phyloP scores from a whole-genome alignment of 2,113 vertebrate genomes.

The Misgurnus anguillicaudatus region DNA sequence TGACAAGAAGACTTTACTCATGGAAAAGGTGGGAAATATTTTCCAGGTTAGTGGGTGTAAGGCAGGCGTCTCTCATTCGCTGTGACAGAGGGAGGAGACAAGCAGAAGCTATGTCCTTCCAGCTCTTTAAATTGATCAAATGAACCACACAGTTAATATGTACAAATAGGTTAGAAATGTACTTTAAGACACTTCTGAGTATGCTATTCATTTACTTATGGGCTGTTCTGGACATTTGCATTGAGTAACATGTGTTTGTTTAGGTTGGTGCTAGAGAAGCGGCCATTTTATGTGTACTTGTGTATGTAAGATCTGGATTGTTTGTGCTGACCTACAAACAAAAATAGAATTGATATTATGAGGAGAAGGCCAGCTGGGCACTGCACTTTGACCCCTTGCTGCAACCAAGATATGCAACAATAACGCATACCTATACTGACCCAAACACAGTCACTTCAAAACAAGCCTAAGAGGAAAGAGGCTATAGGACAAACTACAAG shows the following conservation, averaged over 20 bases:
- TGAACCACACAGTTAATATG: background rate
- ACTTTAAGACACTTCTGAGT: background rate
- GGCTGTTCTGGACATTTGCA: background rate
- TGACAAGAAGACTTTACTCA: background rate
- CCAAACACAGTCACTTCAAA: background rate
- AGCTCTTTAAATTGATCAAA: background rate
- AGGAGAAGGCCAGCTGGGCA: slow-evolving; percentile 11
- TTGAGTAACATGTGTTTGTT: background rate
- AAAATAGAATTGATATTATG: background rate
- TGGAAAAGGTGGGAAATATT: slow-evolving; percentile 27
- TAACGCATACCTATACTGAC: background rate
- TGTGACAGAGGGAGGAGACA: background rate
- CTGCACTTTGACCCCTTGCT: slow-evolving; percentile 18
- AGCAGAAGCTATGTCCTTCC: background rate
- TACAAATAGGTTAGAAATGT: too few relatives aligned
- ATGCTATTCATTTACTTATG: background rate
- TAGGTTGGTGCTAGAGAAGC: background rate
- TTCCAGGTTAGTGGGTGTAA: background rate
- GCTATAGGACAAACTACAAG: background rate
- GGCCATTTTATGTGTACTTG: background rate
- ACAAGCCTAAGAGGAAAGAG: background rate
- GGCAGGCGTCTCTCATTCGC: slow-evolving; percentile 16
- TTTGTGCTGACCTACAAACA: slow-evolving; percentile 3
- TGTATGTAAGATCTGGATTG: slow-evolving; percentile 6
- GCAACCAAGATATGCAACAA: background rate